These are phyloP conservation scores for Megalonaias nervosa DNA, from an alignment of 1,140 invertebrate species.

Conservation along the genomic window DNA sequence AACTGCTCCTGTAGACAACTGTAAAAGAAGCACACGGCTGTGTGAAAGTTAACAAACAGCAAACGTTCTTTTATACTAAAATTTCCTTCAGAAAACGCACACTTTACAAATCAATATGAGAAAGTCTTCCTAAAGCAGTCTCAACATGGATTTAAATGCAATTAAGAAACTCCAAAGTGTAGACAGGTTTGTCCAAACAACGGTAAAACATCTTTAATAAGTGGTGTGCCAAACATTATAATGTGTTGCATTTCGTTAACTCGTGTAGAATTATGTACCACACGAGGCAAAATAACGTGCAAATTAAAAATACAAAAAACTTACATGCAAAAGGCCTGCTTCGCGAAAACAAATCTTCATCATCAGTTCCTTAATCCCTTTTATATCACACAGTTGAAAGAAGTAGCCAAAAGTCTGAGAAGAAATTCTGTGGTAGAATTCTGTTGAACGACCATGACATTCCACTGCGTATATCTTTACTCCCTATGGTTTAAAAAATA, in stretches of 20 bases:
- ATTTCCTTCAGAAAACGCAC: too few species aligned
- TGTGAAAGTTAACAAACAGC: too few species aligned
- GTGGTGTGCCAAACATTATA: background rate
- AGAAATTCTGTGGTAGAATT: conserved; percentile 44
- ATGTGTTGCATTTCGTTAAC: background rate
- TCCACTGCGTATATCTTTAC: conserved; percentile 44
- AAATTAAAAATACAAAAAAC: background rate
- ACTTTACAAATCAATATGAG: too few species aligned
- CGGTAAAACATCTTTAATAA: background rate
- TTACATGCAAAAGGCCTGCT: conserved; percentile 25
- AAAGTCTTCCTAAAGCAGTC: background rate
- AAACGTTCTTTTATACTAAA: too few species aligned
- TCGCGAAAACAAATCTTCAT: conserved; percentile 53
- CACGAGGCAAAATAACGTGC: background rate
- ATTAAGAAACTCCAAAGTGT: background rate
- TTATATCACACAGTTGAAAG: conserved; percentile 42
- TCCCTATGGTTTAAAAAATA: conserved; percentile 19
- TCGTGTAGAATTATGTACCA: background rate
- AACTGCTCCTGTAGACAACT: too few species aligned
- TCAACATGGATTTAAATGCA: background rate
- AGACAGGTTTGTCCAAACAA: background rate
- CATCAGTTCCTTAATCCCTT: conserved; percentile 48
- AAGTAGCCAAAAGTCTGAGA: conserved; percentile 38
- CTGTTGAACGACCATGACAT: background rate
- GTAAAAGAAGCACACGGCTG: too few species aligned